Evolutionary conservation across 2,113 vertebrate species (phyloP).

Genomic region (Dryoscopus gambensis): DNA sequence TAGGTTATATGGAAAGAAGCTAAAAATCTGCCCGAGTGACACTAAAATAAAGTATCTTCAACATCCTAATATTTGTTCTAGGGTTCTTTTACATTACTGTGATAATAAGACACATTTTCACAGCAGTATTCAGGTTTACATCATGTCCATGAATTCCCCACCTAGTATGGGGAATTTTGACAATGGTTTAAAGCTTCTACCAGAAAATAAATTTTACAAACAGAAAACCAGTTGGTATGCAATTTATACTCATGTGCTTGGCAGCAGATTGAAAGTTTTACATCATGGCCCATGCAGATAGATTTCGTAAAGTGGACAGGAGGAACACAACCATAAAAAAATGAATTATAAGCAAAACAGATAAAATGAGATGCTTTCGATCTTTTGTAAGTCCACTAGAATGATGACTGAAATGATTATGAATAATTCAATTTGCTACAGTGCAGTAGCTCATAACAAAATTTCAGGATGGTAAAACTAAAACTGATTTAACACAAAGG

Average conservation of each 20-base stretch:
- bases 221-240: background rate
- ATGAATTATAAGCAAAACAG: background rate
- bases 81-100: background rate
- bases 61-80: background rate
- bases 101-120: background rate
- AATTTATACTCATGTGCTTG: background rate
- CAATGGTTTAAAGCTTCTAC: background rate
- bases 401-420: background rate
- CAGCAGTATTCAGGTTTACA: background rate
- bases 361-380: background rate
- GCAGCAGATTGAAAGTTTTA: background rate
- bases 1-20: background rate
- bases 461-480: background rate
- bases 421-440: background rate
- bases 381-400: background rate
- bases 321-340: background rate
- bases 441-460: background rate
- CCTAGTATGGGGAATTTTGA: background rate
- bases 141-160: background rate
- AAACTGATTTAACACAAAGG: background rate
- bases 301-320: background rate
- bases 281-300: background rate
- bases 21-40: background rate
- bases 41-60: background rate
- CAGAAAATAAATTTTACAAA: background rate